Base-by-base conservation (phyloP, 1,140 invertebrate genomes). In the Zaprionus capensis region DNA sequence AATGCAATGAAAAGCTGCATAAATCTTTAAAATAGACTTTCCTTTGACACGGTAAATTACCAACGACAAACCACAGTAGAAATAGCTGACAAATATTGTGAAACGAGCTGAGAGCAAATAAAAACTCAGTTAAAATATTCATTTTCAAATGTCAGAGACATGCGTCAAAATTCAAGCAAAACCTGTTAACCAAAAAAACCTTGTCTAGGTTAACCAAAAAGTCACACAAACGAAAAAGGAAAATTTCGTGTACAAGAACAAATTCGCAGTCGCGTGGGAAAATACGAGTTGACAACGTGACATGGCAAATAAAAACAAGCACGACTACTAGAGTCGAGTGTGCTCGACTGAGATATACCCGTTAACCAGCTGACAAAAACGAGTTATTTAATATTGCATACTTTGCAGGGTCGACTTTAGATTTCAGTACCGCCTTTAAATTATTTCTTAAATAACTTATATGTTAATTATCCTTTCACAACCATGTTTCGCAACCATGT, bases 131-230 rank as follows among this genome's bases (percentile, higher is more conserved):
- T 53, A 20, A 74, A 68, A 56, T 69, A 69, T 69, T 62, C 12
- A 62, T 63, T 28, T 49, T 44, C 24, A 58, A 49, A 17, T 28
- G 71, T 55, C 49, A 68, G 22, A 38, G 38, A 38, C 22, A 53
- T 53, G 63, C 44, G 24, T 28, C 41, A 70, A 70, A 63, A 28
- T 14, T 64, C 24, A 22, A 59, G 34, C 65, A 58, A 31, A 71
- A 31, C 6, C 41, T 41, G 71, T 61, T 63, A 57, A 57, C 58
- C 34, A 63, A 63, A 36, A 55, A 44, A 46, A 46, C 56, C 63
- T 41, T 51, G 55, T 9, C 46, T 28, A 49, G 51, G 51, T 64
- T 71, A 71, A 69, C 66, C 59, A 31, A 64, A 64, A 71, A 58
- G 34, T 63, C 36, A 75, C 5, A 31, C 15, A 14, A 46, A 38